Percentiles rank a stretch among this genome's conserved stretches.
Evolutionary conservation across 2,113 vertebrate genomes (phyloP).

Genomic region (Hippocampus barbouri): DNA sequence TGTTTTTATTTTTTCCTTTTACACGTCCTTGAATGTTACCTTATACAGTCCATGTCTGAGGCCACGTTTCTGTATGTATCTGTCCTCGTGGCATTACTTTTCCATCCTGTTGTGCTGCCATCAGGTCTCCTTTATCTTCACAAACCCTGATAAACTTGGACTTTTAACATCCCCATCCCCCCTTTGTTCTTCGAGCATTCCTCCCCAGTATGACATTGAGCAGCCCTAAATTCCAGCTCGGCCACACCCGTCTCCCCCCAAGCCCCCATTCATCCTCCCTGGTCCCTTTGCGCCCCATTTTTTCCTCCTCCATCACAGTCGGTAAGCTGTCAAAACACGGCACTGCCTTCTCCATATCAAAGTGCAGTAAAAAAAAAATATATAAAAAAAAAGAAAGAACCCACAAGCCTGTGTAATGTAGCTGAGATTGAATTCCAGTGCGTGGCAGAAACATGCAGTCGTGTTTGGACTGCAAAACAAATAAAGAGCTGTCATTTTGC

Average conservation of each 20-base stretch:
- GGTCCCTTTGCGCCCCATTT: slow-evolving; percentile 23
- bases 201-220: slow-evolving; percentile 56
- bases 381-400: too few species aligned
- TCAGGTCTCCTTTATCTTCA: slow-evolving; percentile 37
- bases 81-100: slow-evolving; percentile 28
- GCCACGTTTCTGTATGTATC: slow-evolving; percentile 9
- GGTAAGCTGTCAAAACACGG: slow-evolving; percentile 63
- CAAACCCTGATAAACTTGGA: slow-evolving; percentile 49
- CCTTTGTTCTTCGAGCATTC: slow-evolving; percentile 32
- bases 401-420: slow-evolving; percentile 8
- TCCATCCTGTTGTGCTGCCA: slow-evolving; percentile 49
- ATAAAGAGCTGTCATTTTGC: slow-evolving; percentile 20
- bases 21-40: slow-evolving; percentile 1
- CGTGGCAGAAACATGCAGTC: slow-evolving; percentile 13
- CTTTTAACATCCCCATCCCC: slow-evolving; percentile 39
- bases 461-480: slow-evolving; percentile 30
- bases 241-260: slow-evolving; percentile 43
- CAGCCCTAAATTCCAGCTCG: slow-evolving; percentile 54
- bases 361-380: slow-evolving; percentile 21
- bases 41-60: slow-evolving; percentile 7
- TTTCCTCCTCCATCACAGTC: slow-evolving; percentile 30
- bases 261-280: slow-evolving; percentile 12
- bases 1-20: slow-evolving; percentile 2
- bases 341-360: slow-evolving; percentile 50
- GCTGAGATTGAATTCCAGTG: slow-evolving; percentile 33